A percentile compares a stretch with the other conserved stretches of the same genome.
Conservation (phyloP, 1,140 invertebrate species). For the Adelges cooleyi region DNA sequence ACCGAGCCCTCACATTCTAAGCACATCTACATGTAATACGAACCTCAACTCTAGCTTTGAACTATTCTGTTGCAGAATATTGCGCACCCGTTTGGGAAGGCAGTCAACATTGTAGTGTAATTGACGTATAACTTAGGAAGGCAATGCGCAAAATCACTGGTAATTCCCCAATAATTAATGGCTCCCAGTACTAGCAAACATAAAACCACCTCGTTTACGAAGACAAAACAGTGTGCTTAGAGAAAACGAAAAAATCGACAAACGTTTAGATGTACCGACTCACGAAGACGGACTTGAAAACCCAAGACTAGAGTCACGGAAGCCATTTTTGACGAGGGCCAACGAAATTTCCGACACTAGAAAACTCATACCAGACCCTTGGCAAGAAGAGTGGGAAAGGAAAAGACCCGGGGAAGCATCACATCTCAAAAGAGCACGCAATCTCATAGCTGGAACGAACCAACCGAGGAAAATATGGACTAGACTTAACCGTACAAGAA, state of each 20-base stretch:
- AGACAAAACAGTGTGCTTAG: background rate
- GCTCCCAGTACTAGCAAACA: conserved; percentile 8
- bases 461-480: background rate
- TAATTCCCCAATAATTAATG: background rate
- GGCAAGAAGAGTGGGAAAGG: background rate
- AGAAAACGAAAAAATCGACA: background rate
- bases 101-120: background rate
- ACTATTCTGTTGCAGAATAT: conserved; percentile 10
- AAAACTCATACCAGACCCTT: conserved; percentile 6
- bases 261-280: background rate
- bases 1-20: too few relatives aligned
- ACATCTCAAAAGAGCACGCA: background rate
- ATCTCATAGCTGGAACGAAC: background rate
- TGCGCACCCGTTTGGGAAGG: conserved; percentile 3
- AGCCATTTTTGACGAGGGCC: background rate
- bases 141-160: conserved; percentile 5
- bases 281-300: background rate
- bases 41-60: background rate
- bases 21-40: background rate
- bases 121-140: conserved; percentile 1
- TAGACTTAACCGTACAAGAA: background rate
- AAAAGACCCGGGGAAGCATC: background rate
- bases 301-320: conserved; percentile 14
- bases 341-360: background rate
- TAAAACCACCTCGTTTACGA: background rate